phyloP scores from a whole-genome alignment of 2,888 invertebrate genomes.

The Heliconius ismenius region DNA sequence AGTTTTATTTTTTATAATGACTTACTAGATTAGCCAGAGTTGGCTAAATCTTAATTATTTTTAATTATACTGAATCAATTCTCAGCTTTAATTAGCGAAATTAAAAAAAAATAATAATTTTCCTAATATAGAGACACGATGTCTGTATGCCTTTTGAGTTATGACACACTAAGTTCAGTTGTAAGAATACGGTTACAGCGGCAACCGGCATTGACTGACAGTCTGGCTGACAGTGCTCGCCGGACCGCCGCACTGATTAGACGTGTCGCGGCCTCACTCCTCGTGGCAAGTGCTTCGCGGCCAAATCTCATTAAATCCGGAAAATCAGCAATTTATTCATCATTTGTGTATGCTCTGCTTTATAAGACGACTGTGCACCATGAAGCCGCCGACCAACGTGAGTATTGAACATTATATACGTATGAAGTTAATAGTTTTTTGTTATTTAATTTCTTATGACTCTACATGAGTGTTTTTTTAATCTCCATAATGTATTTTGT shows the following conservation, averaged over 20 bases:
- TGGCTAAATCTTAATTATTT: no score
- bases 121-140: slow-evolving; percentile 3
- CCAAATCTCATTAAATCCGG: slow-evolving; percentile 16
- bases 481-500: no score
- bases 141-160: slow-evolving; percentile 21
- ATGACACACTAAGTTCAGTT: slow-evolving; percentile 9
- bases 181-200: slow-evolving; percentile 41
- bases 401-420: slow-evolving; percentile 51
- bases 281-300: slow-evolving; percentile 46
- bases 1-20: neutral
- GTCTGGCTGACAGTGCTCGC: slow-evolving; percentile 60
- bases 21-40: no score
- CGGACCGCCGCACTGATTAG: slow-evolving; percentile 56
- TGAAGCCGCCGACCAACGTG: slow-evolving; percentile 76
- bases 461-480: neutral
- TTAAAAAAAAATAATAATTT: neutral
- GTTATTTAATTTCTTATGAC: neutral
- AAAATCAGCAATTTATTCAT: slow-evolving; percentile 32
- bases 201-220: slow-evolving; percentile 37
- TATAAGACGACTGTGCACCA: slow-evolving; percentile 65
- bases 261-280: slow-evolving; percentile 65
- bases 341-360: slow-evolving; percentile 64
- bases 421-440: neutral
- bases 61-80: neutral
- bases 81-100: neutral